A percentile compares a stretch with the other conserved stretches of the same genome.
phyloP scores from a whole-genome alignment of 2,113 vertebrate genomes.

The Tricholaema leucomelas region DNA sequence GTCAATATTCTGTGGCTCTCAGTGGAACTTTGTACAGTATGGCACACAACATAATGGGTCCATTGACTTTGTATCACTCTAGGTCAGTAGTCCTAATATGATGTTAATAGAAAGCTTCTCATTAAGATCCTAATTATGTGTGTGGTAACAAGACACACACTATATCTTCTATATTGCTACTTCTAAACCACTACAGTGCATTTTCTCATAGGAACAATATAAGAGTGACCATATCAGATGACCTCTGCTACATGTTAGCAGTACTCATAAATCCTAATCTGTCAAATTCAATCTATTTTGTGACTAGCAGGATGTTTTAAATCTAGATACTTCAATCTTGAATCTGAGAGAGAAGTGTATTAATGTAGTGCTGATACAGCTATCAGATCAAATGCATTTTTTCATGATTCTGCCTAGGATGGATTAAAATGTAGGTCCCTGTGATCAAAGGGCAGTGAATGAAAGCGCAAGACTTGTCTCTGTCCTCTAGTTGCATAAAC shows the following conservation, averaged over 20 bases:
- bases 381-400: conserved; percentile 61
- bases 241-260: conserved; percentile 18
- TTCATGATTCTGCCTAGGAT: conserved; percentile 9
- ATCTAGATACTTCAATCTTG: conserved; percentile 49
- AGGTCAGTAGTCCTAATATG: conserved; percentile 37
- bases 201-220: conserved; percentile 30
- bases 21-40: conserved; percentile 19
- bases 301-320: conserved; percentile 57
- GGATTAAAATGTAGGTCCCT: conserved; percentile 31
- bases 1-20: conserved; percentile 45
- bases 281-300: conserved; percentile 57
- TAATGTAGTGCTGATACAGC: conserved; percentile 36
- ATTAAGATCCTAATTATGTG: conserved; percentile 59
- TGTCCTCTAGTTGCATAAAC: conserved; percentile 20
- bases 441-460: conserved; percentile 39
- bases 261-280: conserved; percentile 63
- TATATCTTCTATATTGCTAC: conserved; percentile 38
- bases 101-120: conserved; percentile 56
- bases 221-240: conserved; percentile 40
- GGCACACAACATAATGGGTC: neutral
- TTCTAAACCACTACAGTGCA: neutral
- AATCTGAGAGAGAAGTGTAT: conserved; percentile 8
- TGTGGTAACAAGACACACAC: conserved; percentile 1
- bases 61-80: conserved; percentile 54
- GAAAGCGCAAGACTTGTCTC: conserved; percentile 3